A percentile compares a stretch with the other conserved stretches of the same genome.
Evolutionary conservation across 2,888 invertebrate species (phyloP).

Genomic region (Orthonevra nobilis): DNA sequence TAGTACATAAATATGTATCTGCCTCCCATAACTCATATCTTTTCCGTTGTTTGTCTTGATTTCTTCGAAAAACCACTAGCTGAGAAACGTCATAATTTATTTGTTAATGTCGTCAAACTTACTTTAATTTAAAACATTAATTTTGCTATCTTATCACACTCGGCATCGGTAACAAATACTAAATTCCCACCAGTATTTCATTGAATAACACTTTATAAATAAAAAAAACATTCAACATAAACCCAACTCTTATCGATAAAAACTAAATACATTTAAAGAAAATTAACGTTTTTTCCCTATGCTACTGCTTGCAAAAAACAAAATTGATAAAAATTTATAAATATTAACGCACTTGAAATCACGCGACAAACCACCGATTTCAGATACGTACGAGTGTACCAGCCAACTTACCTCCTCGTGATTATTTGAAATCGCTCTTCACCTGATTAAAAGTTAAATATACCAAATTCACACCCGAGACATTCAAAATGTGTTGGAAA

Average conservation of each 20-base stretch:
- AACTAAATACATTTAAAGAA: background rate
- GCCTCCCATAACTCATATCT: no score
- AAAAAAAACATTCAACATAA: background rate
- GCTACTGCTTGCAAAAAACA: background rate
- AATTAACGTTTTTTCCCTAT: slow-evolving; percentile 2
- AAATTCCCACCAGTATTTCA: background rate
- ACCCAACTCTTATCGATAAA: slow-evolving; percentile 16
- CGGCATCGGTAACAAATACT: no score
- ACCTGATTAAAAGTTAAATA: slow-evolving; percentile 27
- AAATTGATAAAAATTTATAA: slow-evolving; percentile 17
- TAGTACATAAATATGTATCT: no score
- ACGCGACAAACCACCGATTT: slow-evolving; percentile 22
- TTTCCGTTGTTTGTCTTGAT: no score
- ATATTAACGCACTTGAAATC: slow-evolving; percentile 34
- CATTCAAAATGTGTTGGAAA: no score
- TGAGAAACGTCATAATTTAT: no score
- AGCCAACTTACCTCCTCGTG: background rate
- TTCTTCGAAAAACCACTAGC: no score
- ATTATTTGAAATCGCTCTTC: no score
- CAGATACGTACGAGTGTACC: slow-evolving; percentile 11
- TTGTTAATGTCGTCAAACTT: no score
- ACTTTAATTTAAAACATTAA: no score
- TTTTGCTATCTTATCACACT: no score
- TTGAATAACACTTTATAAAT: background rate
- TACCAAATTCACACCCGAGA: slow-evolving; percentile 11